Evolutionary conservation across 2,797 vertebrate species (phyloP), one percentile per base, ranked within the genome.

Genomic region (Enteromius argenteus): DNA sequence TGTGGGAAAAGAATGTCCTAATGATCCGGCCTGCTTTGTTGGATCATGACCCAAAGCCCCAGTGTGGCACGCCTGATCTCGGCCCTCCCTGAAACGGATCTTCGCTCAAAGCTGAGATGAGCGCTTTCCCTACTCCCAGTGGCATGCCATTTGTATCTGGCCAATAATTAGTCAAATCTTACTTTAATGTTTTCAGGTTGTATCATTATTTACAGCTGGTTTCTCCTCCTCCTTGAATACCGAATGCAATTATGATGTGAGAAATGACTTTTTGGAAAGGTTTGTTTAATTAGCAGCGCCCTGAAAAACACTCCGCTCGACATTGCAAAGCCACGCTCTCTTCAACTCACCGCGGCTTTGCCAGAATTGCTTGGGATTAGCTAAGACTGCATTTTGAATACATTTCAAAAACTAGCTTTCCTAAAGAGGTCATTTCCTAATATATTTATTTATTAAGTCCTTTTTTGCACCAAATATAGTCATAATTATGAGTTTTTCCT

Each of bases 1-100:
- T 87, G 90, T 91, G 90, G 90, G 91, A 91, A 92, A 90, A 87
- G 44, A 13, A 68, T 89, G 90, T 87, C 90, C 90, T 91, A 58
- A 90, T 92, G 88, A 93, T 90, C 90, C 84, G 66, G 19, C 78
- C 81, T 83, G 35, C 85, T 69, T 66, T 86, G 87, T 81, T 69
- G 62, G 76, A 67, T 73, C 49, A 30, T 60, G 80, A 66, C 83
- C 84, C 56, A 42, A 62, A 72, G 72, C 77, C 91, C 80, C 80
- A 32, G 86, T 88, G 87, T 84, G 37, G 58, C 68, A 72, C 32
- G 77, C 85, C 87, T 85, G 85, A 91, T 89, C 87, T 90, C 72
- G 58, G 68, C 73, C 67, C 66, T 68, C 11, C 10, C 85, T 35
- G 58, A 82, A 75, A 67, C 11, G 9, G 69, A 74, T 82, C 53